Evolutionary conservation across 2,113 vertebrate genomes (phyloP).

Genomic region (Micronycteris hirsuta): DNA sequence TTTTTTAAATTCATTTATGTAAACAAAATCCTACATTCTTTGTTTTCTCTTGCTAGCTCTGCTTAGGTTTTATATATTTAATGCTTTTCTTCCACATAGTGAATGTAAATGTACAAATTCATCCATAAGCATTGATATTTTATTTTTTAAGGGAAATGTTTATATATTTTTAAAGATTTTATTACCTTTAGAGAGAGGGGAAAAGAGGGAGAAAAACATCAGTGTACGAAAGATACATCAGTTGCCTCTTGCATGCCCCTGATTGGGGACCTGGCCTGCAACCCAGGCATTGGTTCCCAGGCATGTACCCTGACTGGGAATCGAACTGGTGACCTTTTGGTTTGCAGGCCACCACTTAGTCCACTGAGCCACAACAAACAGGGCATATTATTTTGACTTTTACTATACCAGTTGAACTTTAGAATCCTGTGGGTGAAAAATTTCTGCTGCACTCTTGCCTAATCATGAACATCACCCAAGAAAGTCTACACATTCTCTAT

Average conservation of each 20-base stretch:
- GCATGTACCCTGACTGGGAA: too few species aligned
- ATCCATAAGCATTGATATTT: neutral
- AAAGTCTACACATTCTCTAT: neutral
- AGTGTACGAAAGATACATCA: too few species aligned
- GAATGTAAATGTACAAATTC: neutral
- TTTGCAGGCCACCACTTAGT: too few species aligned
- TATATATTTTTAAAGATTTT: too few species aligned
- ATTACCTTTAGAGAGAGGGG: too few species aligned
- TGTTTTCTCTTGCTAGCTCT: neutral
- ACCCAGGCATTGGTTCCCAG: too few species aligned
- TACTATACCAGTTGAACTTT: neutral
- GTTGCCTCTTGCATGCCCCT: too few species aligned
- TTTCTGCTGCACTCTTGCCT: neutral
- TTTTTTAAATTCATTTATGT: neutral
- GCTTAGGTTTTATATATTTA: neutral
- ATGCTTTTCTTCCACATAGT: neutral
- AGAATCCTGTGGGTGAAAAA: neutral
- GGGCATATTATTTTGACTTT: neutral
- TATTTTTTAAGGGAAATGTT: neutral
- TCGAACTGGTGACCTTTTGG: too few species aligned
- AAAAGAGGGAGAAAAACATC: too few species aligned
- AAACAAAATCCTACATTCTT: neutral
- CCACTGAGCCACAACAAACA: too few species aligned
- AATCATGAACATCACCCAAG: neutral
- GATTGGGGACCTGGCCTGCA: too few species aligned